Base-by-base conservation (phyloP, 2,113 vertebrate species). In the Nycticryphes semicollaris region DNA sequence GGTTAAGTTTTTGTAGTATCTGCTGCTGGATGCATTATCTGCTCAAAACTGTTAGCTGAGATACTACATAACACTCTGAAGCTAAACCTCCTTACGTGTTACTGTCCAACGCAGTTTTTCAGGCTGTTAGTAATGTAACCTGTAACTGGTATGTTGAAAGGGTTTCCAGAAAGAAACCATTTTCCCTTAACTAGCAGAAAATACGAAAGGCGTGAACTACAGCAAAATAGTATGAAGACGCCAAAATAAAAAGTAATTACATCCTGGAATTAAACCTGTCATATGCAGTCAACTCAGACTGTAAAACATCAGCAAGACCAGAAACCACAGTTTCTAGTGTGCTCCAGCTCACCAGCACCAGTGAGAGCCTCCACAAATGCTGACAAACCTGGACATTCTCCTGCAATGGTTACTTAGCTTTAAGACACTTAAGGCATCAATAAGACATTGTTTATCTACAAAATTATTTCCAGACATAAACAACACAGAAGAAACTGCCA, bases 391-490 rank as follows among this genome's bases (percentile, higher is more conserved):
- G 14, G 28, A 30, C 24, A 43, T 51, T 82, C 48, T 87, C 53
- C 45, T 68, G 21, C 15, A 74, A 73, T 13, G 3, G 35, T 78
- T 84, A 53, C 33, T 90, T 50, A 89, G 39, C 60, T 87, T 75
- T 67, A 75, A 68, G 74, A 84, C 25, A 89, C 35, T 86, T 78
- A 84, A 89, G 33, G 25, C 48, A 60, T 83, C 18, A 37, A 64
- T 22, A 92, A 17, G 33, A 84, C 21, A 48, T 13, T 70, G 72
- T 54, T 84, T 47, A 87, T 53, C 70, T 53, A 87, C 33, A 73
- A 66, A 90, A 95, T 69, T 83, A 88, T 54, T 85, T 94, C 67
- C 72, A 91, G 78, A 87, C 8, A 67, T 70, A 93, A 91, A 85
- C 30, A 67, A 70, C 24, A 48, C 8, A 53, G 27, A 63, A 90